phyloP scores from a whole-genome alignment of 2,888 invertebrate species.

The Dryococelus australis region DNA sequence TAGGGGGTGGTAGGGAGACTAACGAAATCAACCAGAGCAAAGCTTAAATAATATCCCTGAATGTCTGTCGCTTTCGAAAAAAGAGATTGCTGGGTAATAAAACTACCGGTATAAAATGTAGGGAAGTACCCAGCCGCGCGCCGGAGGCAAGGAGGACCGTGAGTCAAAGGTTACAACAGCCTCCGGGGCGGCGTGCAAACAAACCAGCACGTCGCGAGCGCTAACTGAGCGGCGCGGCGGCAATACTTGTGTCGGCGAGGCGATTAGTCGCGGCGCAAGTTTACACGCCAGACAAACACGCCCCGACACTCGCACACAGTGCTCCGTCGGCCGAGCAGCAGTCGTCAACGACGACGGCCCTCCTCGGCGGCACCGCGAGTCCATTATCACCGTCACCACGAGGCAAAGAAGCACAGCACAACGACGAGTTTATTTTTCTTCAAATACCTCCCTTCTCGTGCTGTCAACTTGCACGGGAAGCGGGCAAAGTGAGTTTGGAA shows the following conservation, averaged over 20 bases:
- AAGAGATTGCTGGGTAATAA: too few relatives aligned
- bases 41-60: too few relatives aligned
- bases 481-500: background rate
- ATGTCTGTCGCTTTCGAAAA: too few relatives aligned
- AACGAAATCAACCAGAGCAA: too few relatives aligned
- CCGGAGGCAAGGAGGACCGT: too few relatives aligned
- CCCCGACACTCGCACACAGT: background rate
- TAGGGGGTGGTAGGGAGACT: too few relatives aligned
- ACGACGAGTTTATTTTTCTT: background rate
- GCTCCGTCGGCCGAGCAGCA: background rate
- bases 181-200: background rate
- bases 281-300: background rate
- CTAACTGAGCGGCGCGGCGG: background rate
- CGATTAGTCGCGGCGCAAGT: background rate
- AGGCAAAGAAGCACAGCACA: background rate
- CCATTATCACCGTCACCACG: background rate
- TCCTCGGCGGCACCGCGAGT: background rate
- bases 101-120: too few relatives aligned
- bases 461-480: background rate
- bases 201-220: background rate
- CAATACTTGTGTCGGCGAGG: background rate
- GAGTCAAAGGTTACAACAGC: too few relatives aligned
- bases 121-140: too few relatives aligned
- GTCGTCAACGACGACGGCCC: too few relatives aligned
- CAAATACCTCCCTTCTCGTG: background rate